Evolutionary conservation across 2,888 invertebrate genomes (phyloP).

Genomic region (Lapara coniferarum): DNA sequence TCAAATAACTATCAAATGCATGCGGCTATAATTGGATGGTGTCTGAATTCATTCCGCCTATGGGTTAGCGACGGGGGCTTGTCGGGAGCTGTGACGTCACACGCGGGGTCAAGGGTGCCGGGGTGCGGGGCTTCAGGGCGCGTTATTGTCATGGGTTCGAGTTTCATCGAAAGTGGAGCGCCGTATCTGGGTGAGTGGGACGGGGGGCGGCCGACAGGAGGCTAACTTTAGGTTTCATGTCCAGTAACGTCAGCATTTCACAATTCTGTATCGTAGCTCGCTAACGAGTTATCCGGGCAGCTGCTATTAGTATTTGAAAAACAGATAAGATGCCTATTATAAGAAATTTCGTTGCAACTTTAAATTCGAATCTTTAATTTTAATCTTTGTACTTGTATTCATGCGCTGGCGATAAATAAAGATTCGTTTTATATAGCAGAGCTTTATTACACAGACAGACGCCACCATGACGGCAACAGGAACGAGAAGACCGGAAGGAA

Average conservation of each 20-base stretch:
- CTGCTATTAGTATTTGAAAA: neutral
- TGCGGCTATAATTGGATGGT: neutral
- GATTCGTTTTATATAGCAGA: no score
- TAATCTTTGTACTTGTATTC: no score
- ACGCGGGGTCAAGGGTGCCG: neutral
- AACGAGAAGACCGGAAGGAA: no score
- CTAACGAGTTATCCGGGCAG: neutral
- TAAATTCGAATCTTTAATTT: no score
- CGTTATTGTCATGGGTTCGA: constrained; percentile 4
- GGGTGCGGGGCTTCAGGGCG: neutral
- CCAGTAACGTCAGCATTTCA: constrained; percentile 12
- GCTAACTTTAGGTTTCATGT: constrained; percentile 18
- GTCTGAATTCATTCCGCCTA: constrained; percentile 1
- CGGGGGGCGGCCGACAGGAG: neutral
- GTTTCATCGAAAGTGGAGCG: neutral
- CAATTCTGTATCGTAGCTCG: neutral
- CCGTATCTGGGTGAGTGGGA: constrained; percentile 8
- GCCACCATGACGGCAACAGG: no score
- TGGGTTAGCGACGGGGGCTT: neutral
- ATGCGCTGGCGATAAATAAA: no score
- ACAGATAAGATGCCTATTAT: no score
- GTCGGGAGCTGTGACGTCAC: constrained; percentile 5
- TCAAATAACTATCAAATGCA: neutral
- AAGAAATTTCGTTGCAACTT: no score
- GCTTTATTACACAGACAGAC: no score